These are phyloP conservation scores for Hanleya hanleyi DNA, from an alignment of 2,888 invertebrate genomes.

Conservation along the genomic window DNA sequence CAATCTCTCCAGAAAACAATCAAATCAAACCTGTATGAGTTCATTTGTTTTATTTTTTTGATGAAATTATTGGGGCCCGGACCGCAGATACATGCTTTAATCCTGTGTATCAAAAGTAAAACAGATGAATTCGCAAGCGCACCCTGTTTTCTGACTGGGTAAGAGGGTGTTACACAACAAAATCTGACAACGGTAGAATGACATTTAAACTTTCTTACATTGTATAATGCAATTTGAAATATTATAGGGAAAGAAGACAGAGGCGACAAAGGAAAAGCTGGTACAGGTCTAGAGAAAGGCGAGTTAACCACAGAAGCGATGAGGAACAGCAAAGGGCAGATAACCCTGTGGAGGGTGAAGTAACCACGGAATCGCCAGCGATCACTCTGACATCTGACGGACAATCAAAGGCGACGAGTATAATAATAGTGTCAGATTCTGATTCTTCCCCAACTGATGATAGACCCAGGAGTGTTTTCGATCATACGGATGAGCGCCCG, in stretches of 20 bases:
- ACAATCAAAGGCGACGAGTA: background rate
- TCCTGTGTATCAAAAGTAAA: too few relatives aligned
- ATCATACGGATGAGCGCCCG: background rate
- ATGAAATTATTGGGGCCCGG: too few relatives aligned
- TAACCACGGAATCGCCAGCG: background rate
- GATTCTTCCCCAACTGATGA: background rate
- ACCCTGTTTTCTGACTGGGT: too few relatives aligned
- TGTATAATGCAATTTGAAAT: too few relatives aligned
- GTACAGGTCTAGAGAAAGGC: background rate
- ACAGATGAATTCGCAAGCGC: too few relatives aligned
- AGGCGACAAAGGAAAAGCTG: background rate
- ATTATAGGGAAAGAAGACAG: background rate
- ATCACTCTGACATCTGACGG: background rate
- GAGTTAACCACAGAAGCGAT: background rate
- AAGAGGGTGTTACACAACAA: too few relatives aligned
- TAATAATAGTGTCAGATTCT: background rate
- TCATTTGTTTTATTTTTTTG: too few relatives aligned
- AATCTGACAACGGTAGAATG: too few relatives aligned
- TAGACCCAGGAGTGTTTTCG: background rate
- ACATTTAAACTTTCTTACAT: too few relatives aligned
- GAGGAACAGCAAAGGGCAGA: background rate
- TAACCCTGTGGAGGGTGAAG: background rate
- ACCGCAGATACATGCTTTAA: too few relatives aligned
- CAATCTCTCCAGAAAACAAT: too few relatives aligned
- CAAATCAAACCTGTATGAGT: too few relatives aligned